A percentile compares a stretch with the other conserved stretches of the same genome.
These are phyloP conservation scores for Onychomys torridus DNA, from an alignment of 2,797 vertebrate genomes.

Conservation along the genomic window DNA sequence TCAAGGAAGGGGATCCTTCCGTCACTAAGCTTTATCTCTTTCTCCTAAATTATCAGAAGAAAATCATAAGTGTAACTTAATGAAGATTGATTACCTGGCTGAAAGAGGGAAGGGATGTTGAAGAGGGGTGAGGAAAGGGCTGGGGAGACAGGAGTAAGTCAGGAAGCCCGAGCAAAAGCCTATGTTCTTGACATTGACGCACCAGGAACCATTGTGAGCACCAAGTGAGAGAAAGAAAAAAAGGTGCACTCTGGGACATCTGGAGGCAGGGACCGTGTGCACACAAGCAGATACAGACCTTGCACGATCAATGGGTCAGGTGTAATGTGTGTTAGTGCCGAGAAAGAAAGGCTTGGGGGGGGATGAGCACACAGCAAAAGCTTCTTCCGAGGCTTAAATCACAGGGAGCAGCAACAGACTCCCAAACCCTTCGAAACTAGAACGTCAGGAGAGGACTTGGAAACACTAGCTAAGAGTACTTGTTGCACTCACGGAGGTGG, in stretches of 20 bases:
- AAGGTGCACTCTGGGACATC: not conserved
- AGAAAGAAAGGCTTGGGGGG: not conserved
- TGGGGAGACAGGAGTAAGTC: too few relatives aligned
- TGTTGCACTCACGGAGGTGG: not conserved
- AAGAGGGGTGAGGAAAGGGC: not conserved
- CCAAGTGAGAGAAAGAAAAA: not conserved
- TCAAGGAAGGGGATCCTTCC: not conserved
- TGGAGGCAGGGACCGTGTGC: not conserved
- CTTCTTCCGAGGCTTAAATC: not conserved
- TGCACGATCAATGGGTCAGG: not conserved
- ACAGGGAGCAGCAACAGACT: not conserved
- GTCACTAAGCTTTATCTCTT: not conserved
- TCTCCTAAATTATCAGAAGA: not conserved
- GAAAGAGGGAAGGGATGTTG: not conserved
- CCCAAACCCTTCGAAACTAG: not conserved
- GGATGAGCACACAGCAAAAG: not conserved
- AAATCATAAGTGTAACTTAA: not conserved
- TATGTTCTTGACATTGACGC: not conserved
- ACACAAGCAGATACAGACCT: rapidly evolving
- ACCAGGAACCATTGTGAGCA: not conserved
- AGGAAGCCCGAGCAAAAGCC: not conserved
- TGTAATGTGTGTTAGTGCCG: not conserved
- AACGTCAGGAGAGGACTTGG: not conserved
- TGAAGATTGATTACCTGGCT: not conserved
- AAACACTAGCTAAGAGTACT: not conserved